Evolutionary conservation across 2,888 invertebrate genomes (phyloP).

Genomic region (Ornithoptera priamus): DNA sequence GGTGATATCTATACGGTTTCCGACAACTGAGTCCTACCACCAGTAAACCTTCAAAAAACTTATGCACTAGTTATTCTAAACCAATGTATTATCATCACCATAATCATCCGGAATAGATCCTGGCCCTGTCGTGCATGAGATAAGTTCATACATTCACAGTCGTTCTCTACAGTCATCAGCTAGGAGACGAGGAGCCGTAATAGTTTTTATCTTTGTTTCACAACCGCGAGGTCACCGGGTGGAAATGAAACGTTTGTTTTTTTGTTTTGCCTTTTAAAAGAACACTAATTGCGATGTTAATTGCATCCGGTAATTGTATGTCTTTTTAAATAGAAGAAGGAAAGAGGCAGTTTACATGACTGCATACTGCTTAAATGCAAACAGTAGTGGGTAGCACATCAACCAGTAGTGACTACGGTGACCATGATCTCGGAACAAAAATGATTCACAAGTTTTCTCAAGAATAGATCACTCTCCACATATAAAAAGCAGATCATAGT

Average conservation of each 20-base stretch:
- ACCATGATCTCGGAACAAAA: neutral
- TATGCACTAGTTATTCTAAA: no score
- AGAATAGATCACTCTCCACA: neutral
- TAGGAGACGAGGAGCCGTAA: neutral
- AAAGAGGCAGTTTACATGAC: no score
- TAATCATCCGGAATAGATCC: no score
- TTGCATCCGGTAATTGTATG: conserved; percentile 10
- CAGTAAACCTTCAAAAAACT: no score
- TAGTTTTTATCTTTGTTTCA: conserved; percentile 19
- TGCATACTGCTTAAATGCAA: no score
- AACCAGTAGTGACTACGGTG: no score
- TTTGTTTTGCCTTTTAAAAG: conserved; percentile 12
- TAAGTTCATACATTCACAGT: no score
- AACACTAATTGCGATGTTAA: conserved; percentile 25
- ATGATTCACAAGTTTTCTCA: neutral
- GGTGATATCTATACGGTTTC: no score
- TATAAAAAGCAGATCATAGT: neutral
- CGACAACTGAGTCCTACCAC: no score
- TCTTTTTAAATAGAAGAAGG: conserved; percentile 5
- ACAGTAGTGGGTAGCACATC: no score
- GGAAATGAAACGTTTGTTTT: conserved; percentile 20
- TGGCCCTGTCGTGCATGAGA: no score
- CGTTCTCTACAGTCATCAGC: neutral
- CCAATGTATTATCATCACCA: no score
- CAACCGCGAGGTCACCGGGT: conserved; percentile 21